A percentile compares a stretch with the other conserved stretches of the same genome.
Conservation (phyloP, 2,113 vertebrate species). For the Pachypanchax playfairii region DNA sequence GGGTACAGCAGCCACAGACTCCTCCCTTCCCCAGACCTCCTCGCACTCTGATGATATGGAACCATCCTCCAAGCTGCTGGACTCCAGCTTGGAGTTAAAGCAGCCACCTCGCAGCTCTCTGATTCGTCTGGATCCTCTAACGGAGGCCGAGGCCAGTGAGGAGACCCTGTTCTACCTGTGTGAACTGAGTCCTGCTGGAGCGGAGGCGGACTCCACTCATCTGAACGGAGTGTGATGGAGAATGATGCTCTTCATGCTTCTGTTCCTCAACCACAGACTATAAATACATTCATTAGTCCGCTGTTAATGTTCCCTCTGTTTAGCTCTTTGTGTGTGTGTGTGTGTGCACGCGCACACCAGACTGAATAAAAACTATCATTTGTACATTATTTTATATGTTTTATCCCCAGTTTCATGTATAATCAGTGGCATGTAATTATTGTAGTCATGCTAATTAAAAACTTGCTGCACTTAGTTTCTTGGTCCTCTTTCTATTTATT, state of each 20-base stretch:
- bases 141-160: constrained; percentile 90
- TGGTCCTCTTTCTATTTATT: no score
- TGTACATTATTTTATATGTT: neutral
- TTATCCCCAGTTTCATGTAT: neutral
- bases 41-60: constrained; percentile 35
- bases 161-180: constrained; percentile 93
- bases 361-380: neutral
- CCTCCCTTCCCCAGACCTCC: neutral
- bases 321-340: neutral
- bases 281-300: neutral
- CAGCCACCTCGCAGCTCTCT: constrained; percentile 84
- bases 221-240: constrained; percentile 81
- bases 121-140: constrained; percentile 91
- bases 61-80: constrained; percentile 83
- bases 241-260: no score
- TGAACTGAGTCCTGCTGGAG: constrained; percentile 83
- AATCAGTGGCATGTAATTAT: neutral
- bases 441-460: neutral
- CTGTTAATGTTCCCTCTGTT: neutral
- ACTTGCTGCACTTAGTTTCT: no score
- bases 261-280: neutral
- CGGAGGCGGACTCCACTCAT: constrained; percentile 76
- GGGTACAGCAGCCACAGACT: neutral
- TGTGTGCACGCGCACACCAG: no score
- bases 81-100: constrained; percentile 71